phyloP scores from a whole-genome alignment of 2,113 vertebrate genomes.

The Chloroceryle aenea region DNA sequence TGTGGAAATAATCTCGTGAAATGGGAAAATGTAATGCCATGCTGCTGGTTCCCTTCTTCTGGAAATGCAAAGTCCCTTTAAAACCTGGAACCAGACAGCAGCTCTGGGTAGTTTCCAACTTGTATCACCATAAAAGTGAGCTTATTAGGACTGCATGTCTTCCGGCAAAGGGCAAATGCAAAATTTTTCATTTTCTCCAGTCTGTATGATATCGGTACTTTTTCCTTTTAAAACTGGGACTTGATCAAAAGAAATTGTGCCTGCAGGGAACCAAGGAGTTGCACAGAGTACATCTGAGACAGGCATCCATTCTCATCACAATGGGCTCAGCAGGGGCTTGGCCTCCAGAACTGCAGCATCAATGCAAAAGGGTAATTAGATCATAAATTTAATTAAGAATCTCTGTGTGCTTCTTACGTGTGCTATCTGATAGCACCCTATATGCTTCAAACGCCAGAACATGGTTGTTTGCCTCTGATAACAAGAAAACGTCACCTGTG shows the following conservation, averaged over 20 bases:
- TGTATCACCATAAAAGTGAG: neutral
- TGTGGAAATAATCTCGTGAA: neutral
- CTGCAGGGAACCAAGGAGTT: neutral
- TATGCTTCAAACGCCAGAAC: neutral
- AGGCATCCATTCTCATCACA: neutral
- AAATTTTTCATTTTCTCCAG: neutral
- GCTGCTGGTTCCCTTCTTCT: neutral
- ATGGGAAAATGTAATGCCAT: fast-evolving
- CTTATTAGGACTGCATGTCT: neutral
- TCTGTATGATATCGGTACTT: neutral
- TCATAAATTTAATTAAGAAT: neutral
- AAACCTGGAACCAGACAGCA: neutral
- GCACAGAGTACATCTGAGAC: neutral
- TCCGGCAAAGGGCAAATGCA: neutral
- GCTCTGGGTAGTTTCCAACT: neutral
- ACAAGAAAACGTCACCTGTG: neutral
- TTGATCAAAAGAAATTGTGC: neutral
- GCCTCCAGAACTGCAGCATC: neutral
- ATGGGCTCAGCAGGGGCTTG: neutral
- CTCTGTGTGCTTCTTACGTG: neutral
- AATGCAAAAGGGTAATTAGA: neutral
- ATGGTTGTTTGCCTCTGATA: neutral
- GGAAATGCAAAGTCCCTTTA: neutral
- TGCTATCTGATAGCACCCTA: neutral
- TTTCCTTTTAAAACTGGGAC: neutral